phyloP scores from a whole-genome alignment of 2,797 vertebrate species.

The Parauchenoglanis ngamensis region DNA sequence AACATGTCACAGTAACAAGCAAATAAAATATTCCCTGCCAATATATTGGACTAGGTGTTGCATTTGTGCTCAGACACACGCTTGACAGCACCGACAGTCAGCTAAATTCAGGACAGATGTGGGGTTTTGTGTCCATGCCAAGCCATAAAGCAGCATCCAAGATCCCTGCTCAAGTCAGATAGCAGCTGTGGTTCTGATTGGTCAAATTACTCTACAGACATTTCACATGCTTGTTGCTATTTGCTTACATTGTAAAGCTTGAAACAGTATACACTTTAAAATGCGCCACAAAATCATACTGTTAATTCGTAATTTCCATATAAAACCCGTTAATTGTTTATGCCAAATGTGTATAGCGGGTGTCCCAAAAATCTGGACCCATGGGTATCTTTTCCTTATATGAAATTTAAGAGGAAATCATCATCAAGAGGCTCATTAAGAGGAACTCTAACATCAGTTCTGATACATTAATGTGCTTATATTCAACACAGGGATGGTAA shows the following conservation, averaged over 20 bases:
- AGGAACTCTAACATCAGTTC: no score
- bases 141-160: neutral
- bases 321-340: neutral
- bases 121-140: neutral
- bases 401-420: no score
- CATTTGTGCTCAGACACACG: neutral
- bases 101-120: slow-evolving; percentile 22
- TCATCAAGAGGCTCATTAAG: no score
- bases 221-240: neutral
- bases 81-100: neutral
- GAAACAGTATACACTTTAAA: neutral
- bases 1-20: neutral
- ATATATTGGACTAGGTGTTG: slow-evolving; percentile 9
- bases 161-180: neutral
- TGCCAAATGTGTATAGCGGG: neutral
- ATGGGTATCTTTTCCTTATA: no score
- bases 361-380: no score
- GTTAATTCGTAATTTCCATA: neutral
- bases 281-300: neutral
- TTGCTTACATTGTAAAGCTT: no score
- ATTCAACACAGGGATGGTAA: no score
- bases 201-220: neutral
- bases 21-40: neutral
- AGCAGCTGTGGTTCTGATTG: slow-evolving; percentile 5
- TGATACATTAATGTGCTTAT: no score